These are phyloP conservation scores for Fistularia commersonii DNA, from an alignment of 2,797 vertebrate genomes.

Conservation along the genomic window DNA sequence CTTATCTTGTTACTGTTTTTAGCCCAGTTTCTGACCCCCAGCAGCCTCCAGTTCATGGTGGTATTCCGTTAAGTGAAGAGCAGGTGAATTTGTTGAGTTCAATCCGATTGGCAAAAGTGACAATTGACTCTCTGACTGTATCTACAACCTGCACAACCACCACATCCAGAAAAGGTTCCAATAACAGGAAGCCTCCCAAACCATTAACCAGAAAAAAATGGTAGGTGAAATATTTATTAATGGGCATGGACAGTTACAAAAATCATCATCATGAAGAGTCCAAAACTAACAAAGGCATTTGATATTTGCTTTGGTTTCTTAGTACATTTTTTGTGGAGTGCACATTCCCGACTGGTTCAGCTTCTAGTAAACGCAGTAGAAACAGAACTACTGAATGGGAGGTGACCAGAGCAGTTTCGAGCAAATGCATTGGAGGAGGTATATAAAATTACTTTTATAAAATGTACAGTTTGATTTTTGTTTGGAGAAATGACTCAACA, in stretches of 20 bases:
- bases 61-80: slow-evolving; percentile 63
- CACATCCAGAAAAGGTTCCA: slow-evolving; percentile 59
- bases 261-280: background rate
- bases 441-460: slow-evolving; percentile 5
- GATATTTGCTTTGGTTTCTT: slow-evolving; percentile 2
- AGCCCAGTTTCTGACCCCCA: slow-evolving; percentile 38
- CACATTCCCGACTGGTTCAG: slow-evolving; percentile 76
- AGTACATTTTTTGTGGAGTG: slow-evolving; percentile 94
- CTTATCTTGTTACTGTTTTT: slow-evolving; percentile 16
- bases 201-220: slow-evolving; percentile 73
- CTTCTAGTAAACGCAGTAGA: slow-evolving; percentile 60
- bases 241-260: no score
- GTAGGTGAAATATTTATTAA: slow-evolving; percentile 56
- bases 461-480: slow-evolving; percentile 1
- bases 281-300: background rate
- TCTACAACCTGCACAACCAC: slow-evolving; percentile 47
- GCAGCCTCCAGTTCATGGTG: slow-evolving; percentile 11
- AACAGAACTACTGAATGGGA: slow-evolving; percentile 67
- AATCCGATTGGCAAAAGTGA: slow-evolving; percentile 77
- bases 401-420: slow-evolving; percentile 81
- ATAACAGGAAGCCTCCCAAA: slow-evolving; percentile 76
- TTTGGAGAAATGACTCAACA: slow-evolving; percentile 4
- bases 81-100: slow-evolving; percentile 75
- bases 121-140: slow-evolving; percentile 77
- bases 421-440: slow-evolving; percentile 83